Evolutionary conservation across 2,797 vertebrate species (phyloP).

Genomic region (Lutjanus argentimaculatus): DNA sequence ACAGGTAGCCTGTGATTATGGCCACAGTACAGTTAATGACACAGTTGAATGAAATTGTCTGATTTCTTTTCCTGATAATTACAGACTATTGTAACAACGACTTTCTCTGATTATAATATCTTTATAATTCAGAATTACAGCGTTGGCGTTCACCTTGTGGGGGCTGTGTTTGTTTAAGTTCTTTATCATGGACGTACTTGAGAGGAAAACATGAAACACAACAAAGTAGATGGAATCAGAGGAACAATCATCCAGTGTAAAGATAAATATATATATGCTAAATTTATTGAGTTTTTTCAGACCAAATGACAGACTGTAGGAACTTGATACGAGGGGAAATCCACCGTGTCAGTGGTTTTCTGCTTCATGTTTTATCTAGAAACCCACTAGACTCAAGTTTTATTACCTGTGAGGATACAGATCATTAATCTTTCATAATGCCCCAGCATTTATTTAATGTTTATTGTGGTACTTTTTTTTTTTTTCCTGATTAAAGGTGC

Average conservation of each 20-base stretch:
- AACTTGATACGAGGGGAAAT: conserved; percentile 50
- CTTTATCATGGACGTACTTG: not conserved
- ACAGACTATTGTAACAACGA: conserved; percentile 8
- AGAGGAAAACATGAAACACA: not conserved
- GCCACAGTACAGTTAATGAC: conserved; percentile 41
- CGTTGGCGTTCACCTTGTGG: not conserved
- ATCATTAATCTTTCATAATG: conserved; percentile 22
- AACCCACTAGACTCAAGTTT: conserved; percentile 22
- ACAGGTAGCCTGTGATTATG: conserved; percentile 39
- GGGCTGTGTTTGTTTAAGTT: not conserved
- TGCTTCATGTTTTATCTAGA: conserved; percentile 41
- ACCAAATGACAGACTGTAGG: conserved; percentile 43
- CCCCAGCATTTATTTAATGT: not conserved
- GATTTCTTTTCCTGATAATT: conserved; percentile 18
- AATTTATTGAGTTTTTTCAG: conserved; percentile 20
- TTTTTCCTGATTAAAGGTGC: too few species aligned
- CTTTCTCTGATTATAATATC: conserved; percentile 18
- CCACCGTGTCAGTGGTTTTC: conserved; percentile 41
- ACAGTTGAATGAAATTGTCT: conserved; percentile 22
- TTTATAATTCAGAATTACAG: conserved; percentile 1
- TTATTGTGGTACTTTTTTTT: not conserved
- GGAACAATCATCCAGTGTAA: not conserved
- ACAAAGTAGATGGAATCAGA: conserved; percentile 12
- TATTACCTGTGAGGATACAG: conserved; percentile 9
- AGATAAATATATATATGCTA: conserved; percentile 1